Evolutionary conservation across 2,797 vertebrate species (phyloP), one percentile per base, ranked within the genome.

Genomic region (Gobio occitaniae): DNA sequence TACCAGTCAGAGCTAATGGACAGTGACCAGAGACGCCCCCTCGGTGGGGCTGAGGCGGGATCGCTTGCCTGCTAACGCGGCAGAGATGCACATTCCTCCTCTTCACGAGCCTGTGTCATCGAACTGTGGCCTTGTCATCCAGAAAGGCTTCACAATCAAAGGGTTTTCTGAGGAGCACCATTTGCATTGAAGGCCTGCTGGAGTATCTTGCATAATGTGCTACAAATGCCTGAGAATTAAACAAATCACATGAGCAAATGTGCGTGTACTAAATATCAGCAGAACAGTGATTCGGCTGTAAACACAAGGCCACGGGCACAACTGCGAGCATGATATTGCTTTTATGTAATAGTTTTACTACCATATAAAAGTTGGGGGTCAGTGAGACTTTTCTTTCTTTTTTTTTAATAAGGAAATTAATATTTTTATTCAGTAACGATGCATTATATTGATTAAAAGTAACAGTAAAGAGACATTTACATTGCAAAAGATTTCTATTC

Each of bases 1-100:
- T 92, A 92, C 94, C 90, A 88, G 92, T 93, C 93, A 90, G 93
- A 90, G 92, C 93, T 95, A 94, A 93, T 93, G 92, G 92, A 93
- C 93, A 90, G 85, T 93, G 90, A 91, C 89, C 89, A 92, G 92
- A 93, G 90, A 89, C 75, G 82, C 88, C 89, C 85, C 80, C 80
- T 90, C 78, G 0, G 84, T 90, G 87, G 82, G 88, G 87, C 87
- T 48, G 74, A 63, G 86, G 21, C 10, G 29, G 77, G 78, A 78
- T 81, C 59, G n/a, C 78, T 74, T 36, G 78, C 86, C 71, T 44
- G 70, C 75, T 85, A 84, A 87, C 78, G 74, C 76, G 78, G 80
- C 87, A 74, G 86, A 86, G 88, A 86, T 59, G 78, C 82, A 89
- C 86, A 92, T 71, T 89, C 66, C 47, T 90, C 87, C 78, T 71